Evolutionary conservation across 2,113 vertebrate genomes (phyloP).

Genomic region (pig (Sus scrofa)): T2T-Sscrofa CM000822.6:67445001-67445500

Average conservation of each 20-base stretch:
- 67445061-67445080: neutral
- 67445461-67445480: no score
- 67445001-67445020: neutral
- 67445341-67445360: neutral
- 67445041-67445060: neutral
- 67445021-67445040: neutral
- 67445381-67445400: neutral
- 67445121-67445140: conserved; percentile 16
- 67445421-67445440: neutral
- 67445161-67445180: conserved; percentile 41
- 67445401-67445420: neutral
- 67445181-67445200: neutral
- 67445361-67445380: neutral
- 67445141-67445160: conserved; percentile 9
- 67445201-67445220: neutral
- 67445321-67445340: neutral
- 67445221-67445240: neutral
- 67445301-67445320: neutral
- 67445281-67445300: neutral
- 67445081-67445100: neutral
- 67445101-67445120: neutral
- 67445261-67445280: neutral
- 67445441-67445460: no score
- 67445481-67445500: no score
- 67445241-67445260: neutral